Percentiles rank a stretch among this genome's conserved stretches.
phyloP scores from a whole-genome alignment of 2,113 vertebrate species.

The Sinocyclocheilus rhinocerous region DNA sequence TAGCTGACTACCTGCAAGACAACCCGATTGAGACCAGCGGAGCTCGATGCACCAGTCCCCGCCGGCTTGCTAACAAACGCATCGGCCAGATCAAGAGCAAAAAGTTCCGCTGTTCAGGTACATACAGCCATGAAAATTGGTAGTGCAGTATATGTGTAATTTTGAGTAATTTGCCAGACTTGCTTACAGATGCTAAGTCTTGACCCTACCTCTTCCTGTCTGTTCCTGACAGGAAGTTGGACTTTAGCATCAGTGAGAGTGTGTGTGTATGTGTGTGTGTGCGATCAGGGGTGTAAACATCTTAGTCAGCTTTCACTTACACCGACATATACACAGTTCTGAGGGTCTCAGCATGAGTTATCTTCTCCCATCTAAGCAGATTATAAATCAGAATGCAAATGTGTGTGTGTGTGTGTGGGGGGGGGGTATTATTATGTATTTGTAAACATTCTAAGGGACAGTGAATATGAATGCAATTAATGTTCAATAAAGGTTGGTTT shows the following conservation, averaged over 20 bases:
- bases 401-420: not conserved
- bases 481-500: no score
- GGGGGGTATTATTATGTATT: not conserved
- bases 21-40: constrained; percentile 99
- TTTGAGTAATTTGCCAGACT: not conserved
- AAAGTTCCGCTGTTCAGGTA: constrained; percentile 99
- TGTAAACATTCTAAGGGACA: no score
- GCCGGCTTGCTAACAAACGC: constrained; percentile 97
- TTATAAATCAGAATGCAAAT: constrained; percentile 26
- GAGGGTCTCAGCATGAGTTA: constrained; percentile 3
- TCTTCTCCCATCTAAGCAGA: not conserved
- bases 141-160: not conserved
- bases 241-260: not conserved
- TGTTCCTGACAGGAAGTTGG: not conserved
- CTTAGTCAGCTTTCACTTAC: constrained; percentile 26
- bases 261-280: not conserved
- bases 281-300: not conserved
- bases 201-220: not conserved
- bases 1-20: constrained; percentile 98
- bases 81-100: constrained; percentile 99
- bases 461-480: no score
- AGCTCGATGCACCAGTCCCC: constrained; percentile 96
- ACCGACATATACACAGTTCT: not conserved
- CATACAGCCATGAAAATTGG: constrained; percentile 48
- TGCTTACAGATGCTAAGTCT: not conserved